A percentile compares a stretch with the other conserved stretches of the same genome.
phyloP scores from a whole-genome alignment of 1,140 invertebrate genomes.

The Choristoneura fumiferana region DNA sequence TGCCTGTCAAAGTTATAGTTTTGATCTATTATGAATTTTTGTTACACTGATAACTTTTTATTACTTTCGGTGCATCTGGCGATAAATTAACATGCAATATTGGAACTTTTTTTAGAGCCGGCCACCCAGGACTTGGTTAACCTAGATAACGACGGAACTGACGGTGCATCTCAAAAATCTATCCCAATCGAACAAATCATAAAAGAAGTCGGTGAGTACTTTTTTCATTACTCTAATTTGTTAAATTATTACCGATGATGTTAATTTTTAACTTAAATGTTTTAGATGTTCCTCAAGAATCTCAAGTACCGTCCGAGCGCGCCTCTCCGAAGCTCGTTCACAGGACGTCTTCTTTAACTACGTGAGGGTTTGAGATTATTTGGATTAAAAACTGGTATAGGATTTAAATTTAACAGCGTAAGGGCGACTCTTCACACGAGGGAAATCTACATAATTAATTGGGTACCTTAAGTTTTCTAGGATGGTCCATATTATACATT shows the following conservation, averaged over 20 bases:
- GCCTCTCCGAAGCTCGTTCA: slow-evolving; percentile 68
- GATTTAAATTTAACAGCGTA: too few species aligned
- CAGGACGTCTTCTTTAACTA: slow-evolving; percentile 69
- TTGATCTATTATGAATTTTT: too few species aligned
- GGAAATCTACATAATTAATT: too few species aligned
- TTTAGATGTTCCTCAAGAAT: slow-evolving; percentile 56
- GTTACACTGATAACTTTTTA: too few species aligned
- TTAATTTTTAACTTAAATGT: slow-evolving; percentile 19
- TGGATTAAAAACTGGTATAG: too few species aligned
- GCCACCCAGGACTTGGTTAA: slow-evolving; percentile 39
- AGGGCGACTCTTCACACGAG: too few species aligned
- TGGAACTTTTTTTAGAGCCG: slow-evolving; percentile 21
- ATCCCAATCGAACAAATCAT: slow-evolving; percentile 59
- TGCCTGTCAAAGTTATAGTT: too few species aligned
- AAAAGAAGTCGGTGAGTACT: slow-evolving; percentile 50
- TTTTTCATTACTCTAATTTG: slow-evolving; percentile 5
- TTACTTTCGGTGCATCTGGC: background rate
- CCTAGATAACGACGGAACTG: slow-evolving; percentile 39
- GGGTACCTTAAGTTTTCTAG: too few species aligned
- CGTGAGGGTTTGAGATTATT: slow-evolving; percentile 48
- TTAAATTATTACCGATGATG: background rate
- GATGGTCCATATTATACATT: too few species aligned
- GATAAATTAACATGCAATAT: too few species aligned
- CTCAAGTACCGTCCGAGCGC: slow-evolving; percentile 34
- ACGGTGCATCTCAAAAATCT: slow-evolving; percentile 53